Evolutionary conservation across 2,113 vertebrate species (phyloP).

Genomic region (Echinops telfairi): DNA sequence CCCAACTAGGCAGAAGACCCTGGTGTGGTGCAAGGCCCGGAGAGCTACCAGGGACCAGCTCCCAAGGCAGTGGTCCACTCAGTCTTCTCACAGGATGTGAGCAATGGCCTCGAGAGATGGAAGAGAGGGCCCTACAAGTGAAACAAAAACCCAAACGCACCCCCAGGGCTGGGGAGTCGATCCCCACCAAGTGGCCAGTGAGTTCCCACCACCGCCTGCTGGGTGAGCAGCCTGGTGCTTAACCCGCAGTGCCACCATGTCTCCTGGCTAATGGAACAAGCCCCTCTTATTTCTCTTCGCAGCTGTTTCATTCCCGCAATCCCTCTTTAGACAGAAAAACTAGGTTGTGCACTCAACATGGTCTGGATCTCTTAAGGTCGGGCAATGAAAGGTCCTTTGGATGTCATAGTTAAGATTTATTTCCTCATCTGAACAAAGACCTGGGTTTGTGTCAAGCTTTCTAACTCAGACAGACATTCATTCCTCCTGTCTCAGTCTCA

Average conservation of each 20-base stretch:
- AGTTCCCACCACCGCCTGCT: neutral
- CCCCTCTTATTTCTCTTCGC: neutral
- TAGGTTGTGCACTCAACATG: conserved; percentile 1
- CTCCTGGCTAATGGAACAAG: neutral
- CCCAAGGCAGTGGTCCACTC: neutral
- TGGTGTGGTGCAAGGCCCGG: neutral
- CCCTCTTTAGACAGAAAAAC: conserved; percentile 41
- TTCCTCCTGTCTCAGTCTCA: conserved; percentile 45
- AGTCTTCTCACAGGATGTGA: neutral
- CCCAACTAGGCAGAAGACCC: neutral
- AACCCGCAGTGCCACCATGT: neutral
- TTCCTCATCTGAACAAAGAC: conserved; percentile 63
- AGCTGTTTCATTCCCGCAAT: neutral
- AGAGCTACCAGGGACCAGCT: neutral
- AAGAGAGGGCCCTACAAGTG: conserved; percentile 29
- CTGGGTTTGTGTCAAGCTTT: conserved; percentile 53
- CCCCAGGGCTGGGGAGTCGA: no score
- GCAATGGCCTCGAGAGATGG: neutral
- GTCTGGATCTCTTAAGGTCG: conserved; percentile 45
- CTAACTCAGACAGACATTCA: conserved; percentile 28
- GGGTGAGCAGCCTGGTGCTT: neutral
- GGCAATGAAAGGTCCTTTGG: conserved; percentile 55
- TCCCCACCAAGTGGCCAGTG: no score
- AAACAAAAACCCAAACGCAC: neutral
- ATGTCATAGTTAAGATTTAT: conserved; percentile 58